Conservation (phyloP, 2,797 vertebrate genomes). For the Clarias platycephalus region DNA sequence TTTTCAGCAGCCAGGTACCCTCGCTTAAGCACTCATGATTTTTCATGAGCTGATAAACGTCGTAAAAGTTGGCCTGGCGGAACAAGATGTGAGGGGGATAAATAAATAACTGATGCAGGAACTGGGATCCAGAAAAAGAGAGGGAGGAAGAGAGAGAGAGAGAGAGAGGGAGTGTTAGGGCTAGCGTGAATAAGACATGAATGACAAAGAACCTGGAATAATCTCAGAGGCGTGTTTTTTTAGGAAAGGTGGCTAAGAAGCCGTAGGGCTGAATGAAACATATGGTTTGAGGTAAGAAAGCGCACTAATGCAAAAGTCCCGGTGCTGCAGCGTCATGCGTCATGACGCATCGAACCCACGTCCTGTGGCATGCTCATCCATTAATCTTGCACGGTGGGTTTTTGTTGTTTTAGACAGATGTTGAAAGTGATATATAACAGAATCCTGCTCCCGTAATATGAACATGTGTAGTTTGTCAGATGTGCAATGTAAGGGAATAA, state of each 20-base stretch:
- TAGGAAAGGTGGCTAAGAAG: constrained; percentile 23
- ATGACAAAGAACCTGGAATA: constrained; percentile 48
- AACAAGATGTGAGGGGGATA: constrained; percentile 45
- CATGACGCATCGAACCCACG: constrained; percentile 24
- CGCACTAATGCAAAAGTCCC: constrained; percentile 18
- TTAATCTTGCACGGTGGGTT: constrained; percentile 50
- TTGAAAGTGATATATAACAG: constrained; percentile 21
- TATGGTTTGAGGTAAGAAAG: constrained; percentile 41
- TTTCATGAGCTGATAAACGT: constrained; percentile 45
- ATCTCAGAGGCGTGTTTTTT: constrained; percentile 37
- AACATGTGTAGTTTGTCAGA: constrained; percentile 11
- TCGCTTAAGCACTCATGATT: constrained; percentile 20
- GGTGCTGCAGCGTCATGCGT: constrained; percentile 9
- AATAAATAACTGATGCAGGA: constrained; percentile 46
- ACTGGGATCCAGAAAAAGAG: constrained; percentile 10
- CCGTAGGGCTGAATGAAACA: constrained; percentile 53
- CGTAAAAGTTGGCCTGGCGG: constrained; percentile 29
- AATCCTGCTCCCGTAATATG: constrained; percentile 17
- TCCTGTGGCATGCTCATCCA: constrained; percentile 27
- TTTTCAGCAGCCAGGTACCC: constrained; percentile 29
- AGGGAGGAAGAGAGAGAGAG: constrained; percentile 5
- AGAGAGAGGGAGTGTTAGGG: constrained; percentile 1
- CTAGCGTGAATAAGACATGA: constrained; percentile 46
- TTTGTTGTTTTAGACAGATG: constrained; percentile 38
- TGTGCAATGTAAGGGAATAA: not conserved